These are phyloP conservation scores for Cyprinodon tularosa DNA, from an alignment of 2,113 vertebrate genomes.

Conservation along the genomic window DNA sequence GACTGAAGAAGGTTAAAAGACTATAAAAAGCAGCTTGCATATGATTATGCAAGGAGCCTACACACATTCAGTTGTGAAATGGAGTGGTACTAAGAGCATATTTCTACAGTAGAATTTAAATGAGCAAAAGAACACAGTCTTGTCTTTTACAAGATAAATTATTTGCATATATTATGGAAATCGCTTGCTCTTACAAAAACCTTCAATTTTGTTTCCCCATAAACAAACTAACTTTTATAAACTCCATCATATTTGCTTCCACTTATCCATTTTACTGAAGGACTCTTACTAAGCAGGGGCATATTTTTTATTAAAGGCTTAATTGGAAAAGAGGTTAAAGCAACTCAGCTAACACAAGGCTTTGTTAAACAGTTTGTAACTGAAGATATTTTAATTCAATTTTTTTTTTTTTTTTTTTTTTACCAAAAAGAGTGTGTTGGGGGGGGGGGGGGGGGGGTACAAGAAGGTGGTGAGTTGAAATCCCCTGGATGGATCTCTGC, in stretches of 20 bases:
- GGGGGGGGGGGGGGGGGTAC: too few relatives aligned
- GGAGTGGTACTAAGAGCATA: constrained; percentile 4
- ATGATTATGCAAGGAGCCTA: constrained; percentile 11
- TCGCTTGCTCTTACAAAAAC: constrained; percentile 12
- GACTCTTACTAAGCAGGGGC: neutral
- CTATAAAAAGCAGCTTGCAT: constrained; percentile 3
- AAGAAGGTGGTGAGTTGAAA: too few relatives aligned
- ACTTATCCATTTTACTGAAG: neutral
- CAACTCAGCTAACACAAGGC: neutral
- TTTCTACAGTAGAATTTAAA: constrained; percentile 25
- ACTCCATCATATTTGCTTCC: neutral
- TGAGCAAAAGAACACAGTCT: constrained; percentile 23
- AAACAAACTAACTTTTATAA: neutral
- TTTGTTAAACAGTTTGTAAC: neutral
- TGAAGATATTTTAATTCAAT: too few relatives aligned
- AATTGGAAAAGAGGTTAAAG: neutral
- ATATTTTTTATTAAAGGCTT: neutral
- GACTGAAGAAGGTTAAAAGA: constrained; percentile 10
- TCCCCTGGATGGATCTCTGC: too few relatives aligned
- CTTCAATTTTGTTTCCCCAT: constrained; percentile 1
- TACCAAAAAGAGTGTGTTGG: too few relatives aligned
- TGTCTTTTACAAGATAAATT: constrained; percentile 39
- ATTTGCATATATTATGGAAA: constrained; percentile 36
- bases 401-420: too few relatives aligned
- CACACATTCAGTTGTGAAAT: constrained; percentile 18